Percentiles rank a stretch among this genome's conserved stretches.
Evolutionary conservation across 2,113 vertebrate species (phyloP).

Genomic region (Sorex araneus): DNA sequence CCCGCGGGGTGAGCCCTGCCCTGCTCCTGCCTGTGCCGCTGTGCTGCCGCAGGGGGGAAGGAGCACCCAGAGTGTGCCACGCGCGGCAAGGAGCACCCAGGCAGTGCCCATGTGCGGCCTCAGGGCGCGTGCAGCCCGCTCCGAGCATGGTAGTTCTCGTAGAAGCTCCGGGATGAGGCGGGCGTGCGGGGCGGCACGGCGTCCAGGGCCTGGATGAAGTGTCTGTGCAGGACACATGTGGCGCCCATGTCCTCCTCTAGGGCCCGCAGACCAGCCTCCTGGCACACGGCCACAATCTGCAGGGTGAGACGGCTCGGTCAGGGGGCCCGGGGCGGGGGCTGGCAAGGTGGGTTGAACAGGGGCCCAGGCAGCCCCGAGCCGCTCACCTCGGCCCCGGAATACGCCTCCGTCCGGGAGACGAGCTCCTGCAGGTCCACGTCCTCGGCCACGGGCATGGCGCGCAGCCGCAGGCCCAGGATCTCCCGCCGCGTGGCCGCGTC

Average conservation of each 20-base stretch:
- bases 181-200: not conserved
- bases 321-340: not conserved
- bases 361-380: not conserved
- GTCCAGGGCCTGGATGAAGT: not conserved
- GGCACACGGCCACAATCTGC: not conserved
- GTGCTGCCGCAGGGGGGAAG: no score
- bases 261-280: not conserved
- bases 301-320: not conserved
- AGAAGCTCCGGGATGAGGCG: not conserved
- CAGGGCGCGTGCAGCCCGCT: not conserved
- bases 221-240: not conserved
- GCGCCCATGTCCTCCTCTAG: not conserved
- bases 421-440: constrained; percentile 92
- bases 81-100: no score
- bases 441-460: constrained; percentile 91
- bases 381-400: constrained; percentile 97
- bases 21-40: no score
- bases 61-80: no score
- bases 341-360: not conserved
- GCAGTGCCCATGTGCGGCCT: not conserved
- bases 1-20: no score
- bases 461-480: constrained; percentile 94
- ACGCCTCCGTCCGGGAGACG: constrained; percentile 91
- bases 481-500: constrained; percentile 93
- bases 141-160: not conserved